phyloP scores from a whole-genome alignment of 2,113 vertebrate genomes.

The Perca flavescens region DNA sequence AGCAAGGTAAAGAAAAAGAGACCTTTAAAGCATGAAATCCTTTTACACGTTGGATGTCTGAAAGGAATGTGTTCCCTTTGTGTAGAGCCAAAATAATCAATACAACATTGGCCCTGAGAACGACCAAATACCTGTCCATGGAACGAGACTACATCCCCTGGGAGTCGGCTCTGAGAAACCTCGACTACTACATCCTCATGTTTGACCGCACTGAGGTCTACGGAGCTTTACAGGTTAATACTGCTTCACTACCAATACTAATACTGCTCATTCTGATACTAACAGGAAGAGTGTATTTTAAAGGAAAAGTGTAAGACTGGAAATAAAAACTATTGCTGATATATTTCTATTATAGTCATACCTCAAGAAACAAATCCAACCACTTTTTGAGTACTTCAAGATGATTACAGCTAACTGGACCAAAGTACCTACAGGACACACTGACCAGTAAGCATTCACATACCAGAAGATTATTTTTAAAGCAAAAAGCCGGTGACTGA shows the following conservation, averaged over 20 bases:
- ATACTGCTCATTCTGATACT: background rate
- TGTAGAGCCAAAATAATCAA: slow-evolving; percentile 83
- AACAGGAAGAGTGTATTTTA: background rate
- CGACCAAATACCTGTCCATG: slow-evolving; percentile 85
- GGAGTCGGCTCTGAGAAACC: slow-evolving; percentile 87
- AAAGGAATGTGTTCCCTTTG: background rate
- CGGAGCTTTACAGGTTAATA: slow-evolving; percentile 87
- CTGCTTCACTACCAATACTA: background rate
- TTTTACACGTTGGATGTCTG: background rate
- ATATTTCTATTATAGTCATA: slow-evolving; percentile 83
- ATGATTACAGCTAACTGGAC: slow-evolving; percentile 74
- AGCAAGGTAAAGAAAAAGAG: slow-evolving; percentile 86
- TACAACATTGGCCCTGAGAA: slow-evolving; percentile 86
- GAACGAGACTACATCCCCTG: slow-evolving; percentile 92
- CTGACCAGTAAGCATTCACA: slow-evolving; percentile 87
- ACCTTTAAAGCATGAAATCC: background rate
- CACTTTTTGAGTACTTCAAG: slow-evolving; percentile 85
- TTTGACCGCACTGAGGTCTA: slow-evolving; percentile 92
- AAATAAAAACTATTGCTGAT: background rate
- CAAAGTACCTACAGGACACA: slow-evolving; percentile 59
- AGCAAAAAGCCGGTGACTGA: background rate
- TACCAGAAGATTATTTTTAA: background rate
- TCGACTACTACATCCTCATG: slow-evolving; percentile 90
- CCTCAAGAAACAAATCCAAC: slow-evolving; percentile 85
- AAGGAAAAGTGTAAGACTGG: background rate